Percentiles rank a stretch among this genome's conserved stretches.
Conservation (phyloP, 2,888 invertebrate genomes). For the Xylophagus ater region DNA sequence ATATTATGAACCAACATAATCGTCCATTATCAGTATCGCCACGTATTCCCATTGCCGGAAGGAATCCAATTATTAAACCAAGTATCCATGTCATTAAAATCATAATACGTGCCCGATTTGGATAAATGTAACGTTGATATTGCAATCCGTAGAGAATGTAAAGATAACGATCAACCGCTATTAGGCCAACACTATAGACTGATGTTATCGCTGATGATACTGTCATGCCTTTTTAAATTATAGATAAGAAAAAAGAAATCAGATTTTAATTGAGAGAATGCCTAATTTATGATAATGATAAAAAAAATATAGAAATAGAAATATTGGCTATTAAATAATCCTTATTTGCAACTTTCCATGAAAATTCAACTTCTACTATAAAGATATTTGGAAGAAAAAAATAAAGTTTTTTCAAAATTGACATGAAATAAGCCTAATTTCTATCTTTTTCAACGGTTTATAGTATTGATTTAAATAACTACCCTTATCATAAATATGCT, state of each 20-base stretch:
- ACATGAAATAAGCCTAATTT: no score
- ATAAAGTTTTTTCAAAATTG: no score
- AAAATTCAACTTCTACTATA: no score
- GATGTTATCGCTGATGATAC: slow-evolving; percentile 53
- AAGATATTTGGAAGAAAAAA: no score
- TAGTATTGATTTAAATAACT: no score
- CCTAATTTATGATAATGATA: no score
- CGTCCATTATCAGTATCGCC: slow-evolving; percentile 42
- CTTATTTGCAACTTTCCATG: no score
- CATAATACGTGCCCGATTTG: slow-evolving; percentile 45
- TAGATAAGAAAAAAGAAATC: slow-evolving; percentile 13
- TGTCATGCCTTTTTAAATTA: slow-evolving; percentile 43
- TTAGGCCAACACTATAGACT: slow-evolving; percentile 51
- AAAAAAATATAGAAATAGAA: no score
- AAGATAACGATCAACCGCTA: slow-evolving; percentile 52
- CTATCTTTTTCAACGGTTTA: no score
- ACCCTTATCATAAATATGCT: no score
- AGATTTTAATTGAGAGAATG: background rate
- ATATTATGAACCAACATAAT: slow-evolving; percentile 47
- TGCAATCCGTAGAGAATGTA: slow-evolving; percentile 53
- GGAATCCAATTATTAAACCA: slow-evolving; percentile 46
- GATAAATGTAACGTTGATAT: slow-evolving; percentile 50
- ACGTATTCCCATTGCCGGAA: slow-evolving; percentile 49
- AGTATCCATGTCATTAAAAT: slow-evolving; percentile 47
- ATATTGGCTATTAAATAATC: no score